phyloP scores from a whole-genome alignment of 2,888 invertebrate genomes.

The Nephrotoma appendiculata region DNA sequence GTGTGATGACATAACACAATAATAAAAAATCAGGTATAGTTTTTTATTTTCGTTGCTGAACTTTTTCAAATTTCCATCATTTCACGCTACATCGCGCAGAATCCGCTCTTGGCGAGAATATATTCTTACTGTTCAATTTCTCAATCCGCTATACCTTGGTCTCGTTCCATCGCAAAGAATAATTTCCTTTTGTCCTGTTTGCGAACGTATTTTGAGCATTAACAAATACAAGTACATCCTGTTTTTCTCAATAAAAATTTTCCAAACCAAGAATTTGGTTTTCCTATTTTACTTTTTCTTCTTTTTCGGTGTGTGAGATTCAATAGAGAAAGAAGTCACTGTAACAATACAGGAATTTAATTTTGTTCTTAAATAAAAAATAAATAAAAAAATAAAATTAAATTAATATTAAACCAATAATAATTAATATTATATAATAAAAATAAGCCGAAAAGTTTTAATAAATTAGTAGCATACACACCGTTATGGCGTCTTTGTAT shows the following conservation, averaged over 20 bases:
- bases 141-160: not conserved
- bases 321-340: not conserved
- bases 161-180: not conserved
- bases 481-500: not conserved
- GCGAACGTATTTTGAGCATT: not conserved
- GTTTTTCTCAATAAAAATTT: not conserved
- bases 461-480: not conserved
- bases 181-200: not conserved
- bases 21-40: not conserved
- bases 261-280: not conserved
- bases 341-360: not conserved
- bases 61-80: not conserved
- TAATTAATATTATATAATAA: not conserved
- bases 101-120: not conserved
- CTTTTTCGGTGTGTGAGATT: not conserved
- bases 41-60: not conserved
- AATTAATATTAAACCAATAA: not conserved
- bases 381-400: not conserved
- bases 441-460: not conserved
- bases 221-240: not conserved
- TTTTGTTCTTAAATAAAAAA: not conserved
- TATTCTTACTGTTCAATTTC: not conserved
- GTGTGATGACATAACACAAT: not conserved
- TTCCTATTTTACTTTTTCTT: not conserved
- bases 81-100: not conserved